Evolutionary conservation across 2,797 vertebrate genomes (phyloP).

Genomic region (Kryptopterus vitreolus): DNA sequence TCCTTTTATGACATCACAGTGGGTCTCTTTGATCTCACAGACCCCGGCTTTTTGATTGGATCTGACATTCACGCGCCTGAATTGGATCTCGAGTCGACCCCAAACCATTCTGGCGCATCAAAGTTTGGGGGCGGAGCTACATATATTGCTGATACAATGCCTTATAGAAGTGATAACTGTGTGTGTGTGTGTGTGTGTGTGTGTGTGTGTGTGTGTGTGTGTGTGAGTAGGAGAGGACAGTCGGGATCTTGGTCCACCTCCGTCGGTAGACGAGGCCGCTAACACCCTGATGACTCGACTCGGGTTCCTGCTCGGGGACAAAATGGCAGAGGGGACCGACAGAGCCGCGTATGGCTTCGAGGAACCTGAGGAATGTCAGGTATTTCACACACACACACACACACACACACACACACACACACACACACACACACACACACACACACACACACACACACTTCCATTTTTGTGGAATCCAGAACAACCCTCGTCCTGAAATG

Average conservation of each 20-base stretch:
- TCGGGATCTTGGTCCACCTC: constrained; percentile 89
- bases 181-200: background rate
- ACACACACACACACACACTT: background rate
- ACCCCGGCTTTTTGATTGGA: too few species aligned
- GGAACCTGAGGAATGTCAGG: constrained; percentile 86
- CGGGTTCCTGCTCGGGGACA: constrained; percentile 94
- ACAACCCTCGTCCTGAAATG: too few species aligned
- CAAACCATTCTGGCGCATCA: too few species aligned
- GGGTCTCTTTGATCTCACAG: too few species aligned
- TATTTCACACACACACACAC: constrained; percentile 52
- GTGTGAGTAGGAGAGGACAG: constrained; percentile 78
- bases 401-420: constrained; percentile 8
- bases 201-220: constrained; percentile 8
- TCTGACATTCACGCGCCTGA: too few species aligned
- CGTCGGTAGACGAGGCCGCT: constrained; percentile 92
- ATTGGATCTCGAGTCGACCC: too few species aligned
- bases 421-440: background rate
- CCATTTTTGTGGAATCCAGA: too few species aligned
- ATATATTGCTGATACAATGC: background rate
- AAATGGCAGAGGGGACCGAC: constrained; percentile 80
- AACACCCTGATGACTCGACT: constrained; percentile 96
- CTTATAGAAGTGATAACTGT: background rate
- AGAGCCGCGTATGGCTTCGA: constrained; percentile 82
- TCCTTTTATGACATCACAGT: too few species aligned
- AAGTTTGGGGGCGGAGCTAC: background rate